These are phyloP conservation scores for Eumerus sabulonum DNA, from an alignment of 2,888 invertebrate species.

Conservation along the genomic window DNA sequence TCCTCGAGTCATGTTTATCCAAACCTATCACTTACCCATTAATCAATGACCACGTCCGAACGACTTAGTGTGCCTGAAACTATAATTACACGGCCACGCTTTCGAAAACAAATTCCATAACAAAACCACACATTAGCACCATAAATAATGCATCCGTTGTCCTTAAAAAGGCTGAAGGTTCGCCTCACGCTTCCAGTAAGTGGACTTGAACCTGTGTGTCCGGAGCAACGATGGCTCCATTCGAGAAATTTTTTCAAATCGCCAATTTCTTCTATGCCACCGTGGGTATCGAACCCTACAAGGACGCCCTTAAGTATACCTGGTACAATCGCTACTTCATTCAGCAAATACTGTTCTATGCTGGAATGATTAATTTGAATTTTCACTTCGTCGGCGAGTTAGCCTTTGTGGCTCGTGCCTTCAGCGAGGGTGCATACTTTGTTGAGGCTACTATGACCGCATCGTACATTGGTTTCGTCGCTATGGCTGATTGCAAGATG, in stretches of 20 bases:
- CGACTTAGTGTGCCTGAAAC: slow-evolving; percentile 1
- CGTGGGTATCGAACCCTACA: slow-evolving; percentile 73
- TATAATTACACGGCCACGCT: slow-evolving; percentile 14
- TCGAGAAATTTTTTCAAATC: slow-evolving; percentile 70
- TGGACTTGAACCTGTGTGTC: background rate
- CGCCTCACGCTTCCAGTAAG: background rate
- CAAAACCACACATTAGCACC: background rate
- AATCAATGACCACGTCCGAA: background rate
- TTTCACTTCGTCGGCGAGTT: slow-evolving; percentile 71
- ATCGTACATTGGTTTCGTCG: slow-evolving; percentile 73
- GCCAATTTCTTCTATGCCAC: slow-evolving; percentile 72
- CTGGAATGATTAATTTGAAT: slow-evolving; percentile 72
- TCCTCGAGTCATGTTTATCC: background rate
- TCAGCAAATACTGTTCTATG: slow-evolving; percentile 64
- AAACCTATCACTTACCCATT: too few species aligned
- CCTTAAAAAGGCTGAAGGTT: background rate
- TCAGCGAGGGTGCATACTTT: slow-evolving; percentile 72
- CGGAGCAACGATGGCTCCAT: slow-evolving; percentile 21
- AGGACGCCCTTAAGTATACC: slow-evolving; percentile 20
- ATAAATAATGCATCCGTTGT: too few species aligned
- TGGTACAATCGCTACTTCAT: slow-evolving; percentile 18
- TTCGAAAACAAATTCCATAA: background rate
- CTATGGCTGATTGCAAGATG: slow-evolving; percentile 74
- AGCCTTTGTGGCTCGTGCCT: slow-evolving; percentile 72
- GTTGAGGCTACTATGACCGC: slow-evolving; percentile 74